These are phyloP conservation scores for Tetrax tetrax DNA, from an alignment of 2,113 vertebrate genomes.

Conservation along the genomic window DNA sequence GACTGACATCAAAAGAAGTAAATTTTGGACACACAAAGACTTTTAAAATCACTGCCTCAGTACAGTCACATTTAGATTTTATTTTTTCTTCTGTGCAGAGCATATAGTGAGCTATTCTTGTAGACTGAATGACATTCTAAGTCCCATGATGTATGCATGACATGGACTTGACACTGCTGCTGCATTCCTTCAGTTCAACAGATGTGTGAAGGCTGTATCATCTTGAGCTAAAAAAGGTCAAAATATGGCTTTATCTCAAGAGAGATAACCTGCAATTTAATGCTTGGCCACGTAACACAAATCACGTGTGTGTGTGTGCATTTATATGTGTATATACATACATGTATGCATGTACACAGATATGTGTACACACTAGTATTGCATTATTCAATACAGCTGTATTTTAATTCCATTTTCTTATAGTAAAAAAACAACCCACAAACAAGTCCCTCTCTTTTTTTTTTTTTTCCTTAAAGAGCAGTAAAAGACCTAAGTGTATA, in stretches of 20 bases:
- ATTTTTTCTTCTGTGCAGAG: background rate
- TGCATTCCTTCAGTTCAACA: constrained; percentile 41
- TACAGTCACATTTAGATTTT: background rate
- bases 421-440: background rate
- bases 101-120: background rate
- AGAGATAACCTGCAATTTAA: background rate
- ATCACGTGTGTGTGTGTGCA: background rate
- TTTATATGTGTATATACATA: background rate
- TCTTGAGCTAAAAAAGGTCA: constrained; percentile 7
- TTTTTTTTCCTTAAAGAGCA: background rate
- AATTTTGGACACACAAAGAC: background rate
- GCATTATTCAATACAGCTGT: background rate
- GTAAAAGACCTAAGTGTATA: background rate
- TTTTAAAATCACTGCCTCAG: constrained; percentile 3
- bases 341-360: background rate
- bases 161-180: background rate
- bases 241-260: background rate
- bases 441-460: background rate
- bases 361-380: background rate
- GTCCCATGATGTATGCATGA: constrained; percentile 40
- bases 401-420: background rate
- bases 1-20: constrained; percentile 22
- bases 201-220: background rate
- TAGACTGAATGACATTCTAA: rapidly evolving
- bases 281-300: background rate